Base-by-base conservation (phyloP, 2,797 vertebrate genomes). In the Adelosebastes latens region DNA sequence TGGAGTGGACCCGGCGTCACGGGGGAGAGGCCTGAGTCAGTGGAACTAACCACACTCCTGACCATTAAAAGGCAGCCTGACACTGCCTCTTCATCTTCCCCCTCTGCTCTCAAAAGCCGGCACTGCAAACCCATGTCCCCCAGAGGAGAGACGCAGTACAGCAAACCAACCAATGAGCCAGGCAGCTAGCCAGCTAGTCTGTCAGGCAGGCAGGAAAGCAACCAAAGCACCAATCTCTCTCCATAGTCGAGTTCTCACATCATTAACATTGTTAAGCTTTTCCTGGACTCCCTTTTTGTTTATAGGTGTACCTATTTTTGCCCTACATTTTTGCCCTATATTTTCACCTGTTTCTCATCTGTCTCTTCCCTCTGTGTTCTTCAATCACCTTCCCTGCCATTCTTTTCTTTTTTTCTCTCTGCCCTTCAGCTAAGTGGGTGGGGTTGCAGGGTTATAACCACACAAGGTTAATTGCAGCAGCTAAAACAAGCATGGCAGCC, bases 21-120 rank as follows among this genome's bases (percentile, higher is more conserved):
- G 4, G 93, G 94, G 93, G 92, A 95, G 87, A 93, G 92, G 90
- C 85, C 93, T 89, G 93, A 96, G 94, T 94, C 91, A 91, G 90
- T 95, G 90, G 88, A 95, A 92, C 94, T 94, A 95, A 94, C 93
- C 93, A 95, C 91, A 94, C 88, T 96, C 92, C 95, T 94, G 94
- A 97, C 95, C 95, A 96, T 96, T 96, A 96, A 96, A 95, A 96
- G 93, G 89, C 89, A 94, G 86, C 83, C 95, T 96, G 94, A 96
- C 94, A 96, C 88, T 73, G 85, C 87, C 94, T 95, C 92, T 96
- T 96, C 95, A 95, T 96, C 93, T 96, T 93, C 92, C 80, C 80
- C 92, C 82, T 22, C 49, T 92, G 80, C 91, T 91, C 95, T 91
- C 91, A 89, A 91, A 94, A 93, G 91, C 92, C 79, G 7, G 80